phyloP scores from a whole-genome alignment of 2,113 vertebrate genomes.

The Hemiscyllium ocellatum region DNA sequence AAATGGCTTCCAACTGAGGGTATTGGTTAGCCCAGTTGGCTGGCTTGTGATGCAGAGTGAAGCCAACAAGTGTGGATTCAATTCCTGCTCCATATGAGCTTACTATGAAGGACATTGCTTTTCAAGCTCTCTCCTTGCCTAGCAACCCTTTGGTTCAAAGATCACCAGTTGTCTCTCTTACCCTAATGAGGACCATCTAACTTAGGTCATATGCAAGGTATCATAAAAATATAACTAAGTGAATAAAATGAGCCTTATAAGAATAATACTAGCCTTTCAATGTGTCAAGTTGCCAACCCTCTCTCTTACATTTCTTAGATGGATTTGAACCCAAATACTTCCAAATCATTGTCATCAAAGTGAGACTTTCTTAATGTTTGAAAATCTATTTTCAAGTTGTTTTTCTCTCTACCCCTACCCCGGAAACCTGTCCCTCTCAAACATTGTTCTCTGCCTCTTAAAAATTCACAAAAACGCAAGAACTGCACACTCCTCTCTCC shows the following conservation, averaged over 20 bases:
- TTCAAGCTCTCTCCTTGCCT: too few relatives aligned
- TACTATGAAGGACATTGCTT: too few relatives aligned
- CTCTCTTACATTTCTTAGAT: background rate
- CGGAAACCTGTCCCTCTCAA: too few relatives aligned
- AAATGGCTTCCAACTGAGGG: too few relatives aligned
- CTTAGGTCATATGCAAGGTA: background rate
- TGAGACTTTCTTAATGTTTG: background rate
- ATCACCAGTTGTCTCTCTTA: too few relatives aligned
- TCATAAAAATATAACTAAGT: background rate
- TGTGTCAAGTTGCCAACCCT: background rate
- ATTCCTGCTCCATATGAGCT: too few relatives aligned
- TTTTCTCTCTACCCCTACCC: too few relatives aligned
- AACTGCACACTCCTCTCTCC: background rate
- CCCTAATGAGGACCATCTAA: too few relatives aligned
- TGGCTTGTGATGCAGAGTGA: too few relatives aligned
- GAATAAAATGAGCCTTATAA: background rate
- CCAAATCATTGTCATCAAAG: background rate
- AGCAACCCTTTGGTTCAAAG: too few relatives aligned
- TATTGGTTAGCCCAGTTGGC: too few relatives aligned
- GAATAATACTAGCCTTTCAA: background rate
- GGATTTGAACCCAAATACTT: background rate
- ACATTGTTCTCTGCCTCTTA: background rate
- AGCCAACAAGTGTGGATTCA: too few relatives aligned
- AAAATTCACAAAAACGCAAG: background rate
- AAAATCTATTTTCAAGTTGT: background rate